Base-by-base conservation (phyloP, 1,140 invertebrate species). In the Procambarus clarkii region DNA sequence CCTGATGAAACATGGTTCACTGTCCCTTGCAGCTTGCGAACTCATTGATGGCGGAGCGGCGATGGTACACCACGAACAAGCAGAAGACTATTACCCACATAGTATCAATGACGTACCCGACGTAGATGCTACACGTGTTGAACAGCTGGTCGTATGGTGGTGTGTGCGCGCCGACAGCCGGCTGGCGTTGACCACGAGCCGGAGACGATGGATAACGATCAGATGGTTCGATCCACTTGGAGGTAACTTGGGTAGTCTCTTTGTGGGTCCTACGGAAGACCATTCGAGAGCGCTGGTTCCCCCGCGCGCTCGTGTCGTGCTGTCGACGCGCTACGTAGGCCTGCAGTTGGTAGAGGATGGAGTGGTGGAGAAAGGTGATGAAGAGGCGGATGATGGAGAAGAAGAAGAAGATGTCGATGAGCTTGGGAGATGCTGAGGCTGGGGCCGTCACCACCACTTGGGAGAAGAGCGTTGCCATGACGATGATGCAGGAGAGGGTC, bases 341-440 rank as follows among this genome's bases (percentile, higher is more conserved):
- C 18, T 64, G 60, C 5, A 64, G 4, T 21, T 21, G 21, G 60
- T 21, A 64, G 60, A 64, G 60, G 21, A 15, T 18, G 4, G 60
- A 64, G 34, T 85, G 82, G 60, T 85, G 82, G 45, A 85, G 13
- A 54, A 85, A 69, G 8, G 46, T 24, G 3, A 71, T 15, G 45
- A 85, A 85, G 18, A 69, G 21, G 15, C 82, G 82, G 18, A 74
- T 85, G 24, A 71, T 85, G 34, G 15, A 46, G 64, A 24, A 69
- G 64, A 85, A 85, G 64, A 85, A 85, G 60, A 85, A 71, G 13
- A 85, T 85, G 60, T 85, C 82, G 34, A 85, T 85, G 11, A n/a
- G 2, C 21, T 85, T 85, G 34, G 82, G 82, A 15, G 44, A 15
- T 2, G 82, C 69, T 15, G 82, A 85, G 58, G 82, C 60, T 34